Evolutionary conservation across 1,140 invertebrate genomes (phyloP), one percentile per base, ranked within the genome.

Genomic region (Schlechtendalia chinensis): DNA sequence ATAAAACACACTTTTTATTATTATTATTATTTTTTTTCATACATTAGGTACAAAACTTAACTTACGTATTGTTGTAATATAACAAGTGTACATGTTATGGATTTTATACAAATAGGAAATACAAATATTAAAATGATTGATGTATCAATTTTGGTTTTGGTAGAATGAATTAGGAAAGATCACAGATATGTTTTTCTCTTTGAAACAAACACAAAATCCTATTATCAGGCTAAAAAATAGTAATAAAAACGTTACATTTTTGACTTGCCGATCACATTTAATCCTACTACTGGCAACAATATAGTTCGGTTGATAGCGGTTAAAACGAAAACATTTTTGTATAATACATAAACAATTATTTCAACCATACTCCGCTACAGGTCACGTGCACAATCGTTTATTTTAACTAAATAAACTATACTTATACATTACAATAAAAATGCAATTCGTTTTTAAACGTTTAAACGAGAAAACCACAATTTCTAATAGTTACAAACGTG

Each of bases 161-260:
- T 77, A 59, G 45, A 77, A 77, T 59, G 54, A 39, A 77, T 58
- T 59, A 74, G 71, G 53, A 56, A 74, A 59, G 29, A 59, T 77
- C 54, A 58, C 54, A 77, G 54, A 77, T 58, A 58, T 58, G 32
- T 59, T 32, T 77, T 58, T 77, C 53, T 77, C 22, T 58, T 14
- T 22, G 32, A 29, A 72, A 53, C 17, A 54, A 56, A 45, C 16
- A 53, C 47, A 32, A 72, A 29, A 67, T 19, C 6, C 10, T 72
- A 54, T 29, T 53, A n/a, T 24, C 50, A 27, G 50, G 8, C 47
- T 47, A 50, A 69, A 50, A 50, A 69, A 69, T 69, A 50, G 22
- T 69, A 27, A 50, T 24, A 27, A 69, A 69, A 69, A 47, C 4
- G 29, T 67, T 67, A 47, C 39, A 67, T 47, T 47, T n/a, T 67